Evolutionary conservation across 2,113 vertebrate genomes (phyloP).

Genomic region (Rhynchopsitta pachyrhyncha): DNA sequence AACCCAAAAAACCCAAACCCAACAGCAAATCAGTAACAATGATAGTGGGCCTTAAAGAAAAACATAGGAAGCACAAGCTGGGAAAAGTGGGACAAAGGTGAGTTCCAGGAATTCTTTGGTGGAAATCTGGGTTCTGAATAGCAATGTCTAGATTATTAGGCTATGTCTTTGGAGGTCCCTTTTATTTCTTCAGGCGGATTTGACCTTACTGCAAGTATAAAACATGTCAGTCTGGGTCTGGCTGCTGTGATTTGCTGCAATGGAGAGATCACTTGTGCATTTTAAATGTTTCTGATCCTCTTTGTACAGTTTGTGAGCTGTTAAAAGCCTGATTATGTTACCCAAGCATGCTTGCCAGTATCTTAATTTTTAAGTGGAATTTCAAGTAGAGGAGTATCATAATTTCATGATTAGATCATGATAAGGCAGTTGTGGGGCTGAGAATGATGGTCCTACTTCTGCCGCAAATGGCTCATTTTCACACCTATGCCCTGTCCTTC

Average conservation of each 20-base stretch:
- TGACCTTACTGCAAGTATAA: background rate
- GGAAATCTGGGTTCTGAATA: background rate
- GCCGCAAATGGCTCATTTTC: background rate
- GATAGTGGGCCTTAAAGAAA: background rate
- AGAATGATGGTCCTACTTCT: background rate
- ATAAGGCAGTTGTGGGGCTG: background rate
- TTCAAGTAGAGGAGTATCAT: background rate
- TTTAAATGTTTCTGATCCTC: background rate
- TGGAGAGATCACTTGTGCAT: background rate
- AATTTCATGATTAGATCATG: constrained; percentile 7
- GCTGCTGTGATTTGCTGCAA: background rate
- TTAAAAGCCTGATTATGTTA: background rate
- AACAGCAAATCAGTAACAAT: background rate
- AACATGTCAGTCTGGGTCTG: background rate
- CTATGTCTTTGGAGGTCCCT: background rate
- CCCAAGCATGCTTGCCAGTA: background rate
- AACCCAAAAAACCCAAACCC: background rate
- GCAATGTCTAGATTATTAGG: background rate
- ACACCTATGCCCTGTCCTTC: background rate
- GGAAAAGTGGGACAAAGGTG: background rate
- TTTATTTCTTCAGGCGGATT: background rate
- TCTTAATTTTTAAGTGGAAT: background rate
- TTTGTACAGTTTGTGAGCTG: background rate
- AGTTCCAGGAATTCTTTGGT: constrained; percentile 34
- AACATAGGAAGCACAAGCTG: background rate